These are phyloP conservation scores for Shinisaurus crocodilurus DNA, from an alignment of 2,113 vertebrate genomes.

Conservation along the genomic window DNA sequence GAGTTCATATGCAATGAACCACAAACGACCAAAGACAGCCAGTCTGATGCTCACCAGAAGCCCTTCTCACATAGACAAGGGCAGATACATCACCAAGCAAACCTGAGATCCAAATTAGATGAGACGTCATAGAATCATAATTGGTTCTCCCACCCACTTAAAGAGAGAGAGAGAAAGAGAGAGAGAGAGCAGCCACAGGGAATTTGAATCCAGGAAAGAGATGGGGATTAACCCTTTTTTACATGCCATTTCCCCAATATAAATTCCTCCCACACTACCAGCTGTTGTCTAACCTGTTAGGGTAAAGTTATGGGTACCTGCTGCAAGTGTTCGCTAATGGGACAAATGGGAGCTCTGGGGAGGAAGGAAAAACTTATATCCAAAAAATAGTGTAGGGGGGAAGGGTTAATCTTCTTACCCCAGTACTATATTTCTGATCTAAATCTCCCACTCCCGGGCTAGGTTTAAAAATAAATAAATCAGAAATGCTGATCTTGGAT, in stretches of 20 bases:
- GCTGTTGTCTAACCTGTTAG: background rate
- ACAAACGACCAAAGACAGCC: too few relatives aligned
- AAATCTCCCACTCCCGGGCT: too few relatives aligned
- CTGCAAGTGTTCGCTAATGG: background rate
- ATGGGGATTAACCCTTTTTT: background rate
- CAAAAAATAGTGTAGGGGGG: too few relatives aligned
- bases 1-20: too few relatives aligned
- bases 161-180: too few relatives aligned
- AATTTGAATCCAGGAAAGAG: too few relatives aligned
- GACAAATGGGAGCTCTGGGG: background rate
- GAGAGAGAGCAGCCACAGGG: too few relatives aligned
- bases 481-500: background rate
- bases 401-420: background rate
- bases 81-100: background rate
- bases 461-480: too few relatives aligned
- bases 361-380: background rate
- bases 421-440: background rate
- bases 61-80: background rate
- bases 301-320: background rate
- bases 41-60: too few relatives aligned
- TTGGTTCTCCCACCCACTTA: too few relatives aligned
- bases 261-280: background rate
- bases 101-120: background rate
- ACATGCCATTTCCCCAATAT: background rate
- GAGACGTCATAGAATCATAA: too few relatives aligned